phyloP scores from a whole-genome alignment of 2,888 invertebrate genomes.

The Amphipyra tragopoginis region DNA sequence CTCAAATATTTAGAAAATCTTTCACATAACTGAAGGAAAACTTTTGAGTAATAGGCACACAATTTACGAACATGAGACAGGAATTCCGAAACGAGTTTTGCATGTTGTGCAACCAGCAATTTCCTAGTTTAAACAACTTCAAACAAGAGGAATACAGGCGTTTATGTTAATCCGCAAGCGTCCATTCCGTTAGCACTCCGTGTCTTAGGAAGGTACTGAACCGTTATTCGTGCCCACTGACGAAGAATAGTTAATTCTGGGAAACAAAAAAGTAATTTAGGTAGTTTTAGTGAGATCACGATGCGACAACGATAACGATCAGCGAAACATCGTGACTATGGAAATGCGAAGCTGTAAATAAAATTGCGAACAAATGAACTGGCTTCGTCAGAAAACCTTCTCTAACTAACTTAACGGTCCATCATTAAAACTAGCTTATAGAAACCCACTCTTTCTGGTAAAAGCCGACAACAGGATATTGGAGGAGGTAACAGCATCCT shows the following conservation, averaged over 20 bases:
- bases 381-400: neutral
- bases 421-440: slow-evolving; percentile 19
- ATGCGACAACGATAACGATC: slow-evolving; percentile 43
- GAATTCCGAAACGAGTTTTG: slow-evolving; percentile 51
- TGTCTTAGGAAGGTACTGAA: slow-evolving; percentile 37
- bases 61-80: slow-evolving; percentile 39
- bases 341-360: slow-evolving; percentile 25
- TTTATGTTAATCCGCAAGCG: slow-evolving; percentile 69
- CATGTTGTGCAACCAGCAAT: slow-evolving; percentile 59
- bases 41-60: slow-evolving; percentile 28
- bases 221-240: slow-evolving; percentile 61
- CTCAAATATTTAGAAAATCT: slow-evolving; percentile 36
- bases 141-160: slow-evolving; percentile 62
- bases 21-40: slow-evolving; percentile 17
- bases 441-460: too few relatives aligned
- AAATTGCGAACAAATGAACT: slow-evolving; percentile 32
- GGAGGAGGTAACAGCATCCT: too few relatives aligned
- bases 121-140: slow-evolving; percentile 56
- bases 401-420: slow-evolving; percentile 18
- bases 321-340: slow-evolving; percentile 45
- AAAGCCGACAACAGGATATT: too few relatives aligned
- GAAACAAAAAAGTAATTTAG: slow-evolving; percentile 36
- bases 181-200: slow-evolving; percentile 51
- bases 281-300: slow-evolving; percentile 42
- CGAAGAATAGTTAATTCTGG: slow-evolving; percentile 54